Percentiles rank a stretch among this genome's conserved stretches.
Evolutionary conservation across 2,797 vertebrate species (phyloP).

Genomic region (Girardinus metallicus): DNA sequence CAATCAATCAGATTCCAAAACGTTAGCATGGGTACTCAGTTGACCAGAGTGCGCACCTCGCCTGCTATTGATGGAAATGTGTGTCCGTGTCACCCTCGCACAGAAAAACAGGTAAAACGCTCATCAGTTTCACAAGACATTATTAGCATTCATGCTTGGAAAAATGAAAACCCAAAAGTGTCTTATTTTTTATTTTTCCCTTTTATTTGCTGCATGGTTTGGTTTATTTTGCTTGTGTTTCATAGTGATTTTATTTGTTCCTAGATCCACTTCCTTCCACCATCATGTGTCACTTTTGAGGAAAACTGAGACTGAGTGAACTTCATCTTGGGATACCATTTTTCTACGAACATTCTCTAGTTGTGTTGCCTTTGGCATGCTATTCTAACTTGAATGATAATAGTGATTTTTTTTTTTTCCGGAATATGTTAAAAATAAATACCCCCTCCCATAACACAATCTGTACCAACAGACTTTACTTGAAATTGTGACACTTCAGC

Average conservation of each 20-base stretch:
- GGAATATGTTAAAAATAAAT: constrained; percentile 11
- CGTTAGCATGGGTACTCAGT: constrained; percentile 44
- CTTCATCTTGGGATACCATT: constrained; percentile 73
- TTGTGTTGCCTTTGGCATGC: constrained; percentile 33
- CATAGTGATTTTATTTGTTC: constrained; percentile 67
- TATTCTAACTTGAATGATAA: constrained; percentile 54
- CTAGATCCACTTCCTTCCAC: constrained; percentile 80
- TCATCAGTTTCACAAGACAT: constrained; percentile 14
- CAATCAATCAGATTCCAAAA: constrained; percentile 53
- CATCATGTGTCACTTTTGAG: constrained; percentile 76
- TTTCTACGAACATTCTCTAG: constrained; percentile 69
- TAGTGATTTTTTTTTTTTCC: constrained; percentile 24
- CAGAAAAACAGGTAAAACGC: constrained; percentile 65
- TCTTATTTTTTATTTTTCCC: constrained; percentile 7
- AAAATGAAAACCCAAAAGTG: background rate
- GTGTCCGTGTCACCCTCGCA: constrained; percentile 42
- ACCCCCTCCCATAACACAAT: constrained; percentile 21
- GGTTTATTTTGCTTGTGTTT: constrained; percentile 53
- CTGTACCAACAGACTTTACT: constrained; percentile 28
- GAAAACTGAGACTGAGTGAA: constrained; percentile 73
- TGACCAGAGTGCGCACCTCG: constrained; percentile 30
- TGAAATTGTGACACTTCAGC: constrained; percentile 18
- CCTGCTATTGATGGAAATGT: constrained; percentile 52
- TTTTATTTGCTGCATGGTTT: constrained; percentile 40
- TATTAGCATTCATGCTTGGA: constrained; percentile 6